Conservation (phyloP, 2,888 invertebrate species). For the Tolmerus cingulatus region DNA sequence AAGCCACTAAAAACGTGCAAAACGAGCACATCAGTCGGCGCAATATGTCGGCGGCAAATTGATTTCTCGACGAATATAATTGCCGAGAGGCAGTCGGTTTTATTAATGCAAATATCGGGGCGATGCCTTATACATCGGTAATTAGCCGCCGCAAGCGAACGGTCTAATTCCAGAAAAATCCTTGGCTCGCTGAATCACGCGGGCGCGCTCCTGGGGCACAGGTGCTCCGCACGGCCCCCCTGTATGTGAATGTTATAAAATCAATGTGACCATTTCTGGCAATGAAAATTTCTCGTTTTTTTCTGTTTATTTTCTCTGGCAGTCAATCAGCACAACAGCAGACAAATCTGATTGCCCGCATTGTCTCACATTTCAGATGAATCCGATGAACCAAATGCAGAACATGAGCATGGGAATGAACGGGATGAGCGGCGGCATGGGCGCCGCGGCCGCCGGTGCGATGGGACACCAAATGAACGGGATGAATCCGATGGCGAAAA, state of each 20-base stretch:
- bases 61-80: conserved; percentile 17
- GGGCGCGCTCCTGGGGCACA: neutral
- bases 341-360: conserved; percentile 41
- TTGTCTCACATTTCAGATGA: conserved; percentile 66
- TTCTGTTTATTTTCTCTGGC: conserved; percentile 34
- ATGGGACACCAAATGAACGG: conserved; percentile 74
- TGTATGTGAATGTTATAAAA: conserved; percentile 19
- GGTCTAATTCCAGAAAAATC: conserved; percentile 19
- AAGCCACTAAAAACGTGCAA: neutral
- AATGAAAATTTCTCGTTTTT: conserved; percentile 35
- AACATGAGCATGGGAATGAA: conserved; percentile 74
- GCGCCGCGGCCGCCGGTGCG: conserved; percentile 27
- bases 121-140: conserved; percentile 37
- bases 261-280: conserved; percentile 28
- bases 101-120: conserved; percentile 32
- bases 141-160: neutral
- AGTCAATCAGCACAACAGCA: conserved; percentile 31
- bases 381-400: conserved; percentile 77
- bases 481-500: conserved; percentile 72
- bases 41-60: conserved; percentile 30
- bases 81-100: neutral
- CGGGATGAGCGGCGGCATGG: conserved; percentile 52
- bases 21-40: conserved; percentile 4
- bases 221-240: neutral
- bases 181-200: conserved; percentile 1